Conservation (phyloP, 2,113 vertebrate species). For the Girardinichthys multiradiatus region DNA sequence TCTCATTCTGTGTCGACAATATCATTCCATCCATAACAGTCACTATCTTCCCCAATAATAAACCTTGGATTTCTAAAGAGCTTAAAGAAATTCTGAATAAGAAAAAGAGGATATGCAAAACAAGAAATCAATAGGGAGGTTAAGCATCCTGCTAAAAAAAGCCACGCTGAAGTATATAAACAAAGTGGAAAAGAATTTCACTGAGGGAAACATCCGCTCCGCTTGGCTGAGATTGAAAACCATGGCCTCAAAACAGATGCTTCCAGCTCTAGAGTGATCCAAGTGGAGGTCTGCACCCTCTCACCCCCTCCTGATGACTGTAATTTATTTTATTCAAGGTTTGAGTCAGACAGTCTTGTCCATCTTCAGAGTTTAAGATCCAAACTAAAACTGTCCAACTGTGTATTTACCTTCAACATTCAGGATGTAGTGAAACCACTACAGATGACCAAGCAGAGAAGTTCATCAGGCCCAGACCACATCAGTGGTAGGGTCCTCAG, state of each 20-base stretch:
- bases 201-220: no score
- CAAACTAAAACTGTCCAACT: no score
- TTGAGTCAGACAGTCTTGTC: neutral
- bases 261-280: neutral
- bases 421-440: neutral
- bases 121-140: neutral
- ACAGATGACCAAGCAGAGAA: neutral
- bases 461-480: neutral
- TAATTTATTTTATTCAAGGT: neutral
- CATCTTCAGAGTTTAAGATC: neutral
- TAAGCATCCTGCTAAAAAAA: neutral
- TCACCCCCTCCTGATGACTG: neutral
- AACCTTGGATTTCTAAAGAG: neutral
- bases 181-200: slow-evolving; percentile 3
- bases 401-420: neutral
- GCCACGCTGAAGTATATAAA: slow-evolving; percentile 3
- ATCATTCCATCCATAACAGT: neutral
- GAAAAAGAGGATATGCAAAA: neutral
- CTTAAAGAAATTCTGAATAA: neutral
- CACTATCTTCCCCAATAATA: slow-evolving; percentile 3
- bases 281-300: neutral
- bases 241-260: neutral
- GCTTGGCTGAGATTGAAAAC: no score
- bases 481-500: neutral
- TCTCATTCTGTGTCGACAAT: slow-evolving; percentile 7